phyloP scores from a whole-genome alignment of 2,113 vertebrate species.

The Sorex fumeus region DNA sequence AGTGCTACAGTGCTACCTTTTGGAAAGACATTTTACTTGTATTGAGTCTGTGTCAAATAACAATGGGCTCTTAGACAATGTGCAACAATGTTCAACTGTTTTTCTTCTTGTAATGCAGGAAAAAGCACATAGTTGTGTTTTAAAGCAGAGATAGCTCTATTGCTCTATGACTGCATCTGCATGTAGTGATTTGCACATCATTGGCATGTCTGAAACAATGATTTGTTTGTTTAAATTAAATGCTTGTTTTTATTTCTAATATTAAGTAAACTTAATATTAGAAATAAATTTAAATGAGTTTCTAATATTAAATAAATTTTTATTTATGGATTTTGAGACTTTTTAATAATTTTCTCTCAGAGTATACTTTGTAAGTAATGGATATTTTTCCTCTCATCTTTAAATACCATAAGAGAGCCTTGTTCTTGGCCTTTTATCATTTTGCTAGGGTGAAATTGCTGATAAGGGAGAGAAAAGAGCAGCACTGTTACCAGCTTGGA shows the following conservation, averaged over 20 bases:
- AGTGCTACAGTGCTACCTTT: no score
- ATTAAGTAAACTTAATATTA: no score
- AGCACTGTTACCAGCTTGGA: rapidly evolving
- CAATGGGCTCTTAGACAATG: neutral
- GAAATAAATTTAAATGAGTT: no score
- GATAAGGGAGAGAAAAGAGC: neutral
- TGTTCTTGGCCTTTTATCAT: neutral
- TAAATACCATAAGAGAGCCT: neutral
- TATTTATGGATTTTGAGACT: neutral
- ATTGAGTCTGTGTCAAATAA: neutral
- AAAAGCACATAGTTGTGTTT: neutral
- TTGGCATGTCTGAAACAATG: no score
- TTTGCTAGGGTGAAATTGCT: neutral
- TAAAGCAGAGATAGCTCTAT: neutral
- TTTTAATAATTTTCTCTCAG: neutral
- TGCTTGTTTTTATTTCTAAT: neutral
- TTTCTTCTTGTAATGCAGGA: neutral
- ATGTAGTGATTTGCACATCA: neutral
- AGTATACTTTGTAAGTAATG: neutral
- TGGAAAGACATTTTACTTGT: neutral
- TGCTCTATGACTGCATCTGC: no score
- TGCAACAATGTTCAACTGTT: neutral
- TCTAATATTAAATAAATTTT: neutral
- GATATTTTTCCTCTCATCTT: neutral
- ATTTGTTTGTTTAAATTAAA: no score